A percentile compares a stretch with the other conserved stretches of the same genome.
Evolutionary conservation across 35 echinoderm and acorn worm genomes (phyloP).

Genomic region (Anneissia japonica): DNA sequence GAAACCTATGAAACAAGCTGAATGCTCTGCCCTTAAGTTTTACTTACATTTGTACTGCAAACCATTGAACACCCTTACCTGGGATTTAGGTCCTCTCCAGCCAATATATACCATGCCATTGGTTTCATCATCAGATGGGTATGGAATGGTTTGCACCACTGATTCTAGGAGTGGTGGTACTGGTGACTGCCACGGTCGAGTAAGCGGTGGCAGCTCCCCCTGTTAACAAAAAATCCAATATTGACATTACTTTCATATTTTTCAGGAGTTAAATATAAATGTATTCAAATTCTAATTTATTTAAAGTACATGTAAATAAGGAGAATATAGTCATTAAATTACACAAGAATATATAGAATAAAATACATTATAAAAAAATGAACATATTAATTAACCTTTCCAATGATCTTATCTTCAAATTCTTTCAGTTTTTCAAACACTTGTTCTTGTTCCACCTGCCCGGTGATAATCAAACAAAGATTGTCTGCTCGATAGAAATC

Average conservation of each 20-base stretch:
- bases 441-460: constrained; percentile 59
- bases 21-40: too few relatives aligned
- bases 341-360: too few relatives aligned
- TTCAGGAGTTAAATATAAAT: too few relatives aligned
- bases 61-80: constrained; percentile 23
- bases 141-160: constrained; percentile 47
- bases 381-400: constrained; percentile 77
- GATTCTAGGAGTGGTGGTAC: constrained; percentile 70
- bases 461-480: constrained; percentile 89
- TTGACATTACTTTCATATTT: too few relatives aligned
- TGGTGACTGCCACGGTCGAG: constrained; percentile 70
- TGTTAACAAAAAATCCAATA: too few relatives aligned
- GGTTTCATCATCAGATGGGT: constrained; percentile 89
- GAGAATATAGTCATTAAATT: too few relatives aligned
- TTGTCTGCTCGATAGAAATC: constrained; percentile 95
- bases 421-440: constrained; percentile 73
- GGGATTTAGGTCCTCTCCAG: constrained; percentile 82
- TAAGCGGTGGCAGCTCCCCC: constrained; percentile 62
- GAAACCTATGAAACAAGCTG: too few relatives aligned
- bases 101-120: constrained; percentile 93
- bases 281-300: too few relatives aligned
- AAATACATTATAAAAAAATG: too few relatives aligned
- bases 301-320: too few relatives aligned
- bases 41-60: too few relatives aligned
- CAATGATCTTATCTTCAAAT: constrained; percentile 81